Conservation (phyloP, 2,113 vertebrate species). For the Nipponia nippon region DNA sequence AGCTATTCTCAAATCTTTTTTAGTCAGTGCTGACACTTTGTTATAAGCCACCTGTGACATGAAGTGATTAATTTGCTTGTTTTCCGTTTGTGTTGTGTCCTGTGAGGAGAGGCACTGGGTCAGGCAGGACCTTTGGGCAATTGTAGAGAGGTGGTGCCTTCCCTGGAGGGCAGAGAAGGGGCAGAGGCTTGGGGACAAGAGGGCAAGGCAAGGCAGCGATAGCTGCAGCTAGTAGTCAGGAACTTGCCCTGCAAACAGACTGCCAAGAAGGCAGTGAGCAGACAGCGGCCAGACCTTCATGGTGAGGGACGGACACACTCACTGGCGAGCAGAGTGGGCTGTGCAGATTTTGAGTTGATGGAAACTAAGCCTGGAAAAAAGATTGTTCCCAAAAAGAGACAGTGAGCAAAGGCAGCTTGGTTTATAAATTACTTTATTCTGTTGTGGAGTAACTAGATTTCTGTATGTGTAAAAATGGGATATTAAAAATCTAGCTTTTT, state of each 20-base stretch:
- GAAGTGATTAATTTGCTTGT: background rate
- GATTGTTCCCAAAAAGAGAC: background rate
- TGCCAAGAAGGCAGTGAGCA: background rate
- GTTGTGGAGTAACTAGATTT: background rate
- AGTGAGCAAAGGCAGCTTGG: background rate
- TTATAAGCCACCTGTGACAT: slow-evolving; percentile 23
- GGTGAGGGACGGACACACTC: background rate
- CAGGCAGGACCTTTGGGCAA: background rate
- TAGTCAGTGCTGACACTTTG: background rate
- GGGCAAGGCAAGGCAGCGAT: background rate
- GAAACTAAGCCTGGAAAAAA: background rate
- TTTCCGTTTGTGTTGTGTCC: background rate
- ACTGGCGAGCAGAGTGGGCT: background rate
- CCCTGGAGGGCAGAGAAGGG: background rate
- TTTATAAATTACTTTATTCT: background rate
- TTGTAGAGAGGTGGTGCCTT: background rate
- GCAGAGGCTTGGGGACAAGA: background rate
- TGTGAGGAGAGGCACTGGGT: background rate
- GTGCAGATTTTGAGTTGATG: background rate
- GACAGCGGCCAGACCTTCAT: background rate
- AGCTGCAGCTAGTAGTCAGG: background rate
- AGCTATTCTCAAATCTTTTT: slow-evolving; percentile 19
- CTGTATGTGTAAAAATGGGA: background rate
- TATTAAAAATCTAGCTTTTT: background rate
- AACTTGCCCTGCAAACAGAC: background rate